phyloP scores from a whole-genome alignment of 2,888 invertebrate species.

The Trileptium ribeirensis region DNA sequence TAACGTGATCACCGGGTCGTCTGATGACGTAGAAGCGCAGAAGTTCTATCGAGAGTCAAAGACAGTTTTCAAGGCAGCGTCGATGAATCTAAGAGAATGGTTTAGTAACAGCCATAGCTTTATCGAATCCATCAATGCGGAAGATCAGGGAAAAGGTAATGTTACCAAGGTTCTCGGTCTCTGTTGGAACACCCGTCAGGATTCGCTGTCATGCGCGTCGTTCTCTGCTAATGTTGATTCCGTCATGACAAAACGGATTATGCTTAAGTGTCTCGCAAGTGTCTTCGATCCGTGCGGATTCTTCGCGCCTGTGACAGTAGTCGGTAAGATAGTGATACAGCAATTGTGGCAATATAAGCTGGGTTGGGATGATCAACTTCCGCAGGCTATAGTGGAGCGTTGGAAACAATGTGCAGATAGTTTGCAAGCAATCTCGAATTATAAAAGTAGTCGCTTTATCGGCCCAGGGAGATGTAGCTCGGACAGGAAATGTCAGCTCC shows the following conservation, averaged over 20 bases:
- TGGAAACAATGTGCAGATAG: neutral
- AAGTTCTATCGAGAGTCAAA: neutral
- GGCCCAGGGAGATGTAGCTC: neutral
- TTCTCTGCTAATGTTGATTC: neutral
- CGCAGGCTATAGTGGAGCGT: neutral
- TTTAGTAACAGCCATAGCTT: neutral
- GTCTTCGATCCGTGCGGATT: constrained; percentile 1
- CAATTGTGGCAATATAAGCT: neutral
- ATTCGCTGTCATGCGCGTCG: neutral
- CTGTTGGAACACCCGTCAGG: neutral
- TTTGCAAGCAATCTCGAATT: neutral
- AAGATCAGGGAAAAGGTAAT: neutral
- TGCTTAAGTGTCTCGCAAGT: neutral
- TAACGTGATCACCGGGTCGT: neutral
- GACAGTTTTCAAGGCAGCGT: neutral
- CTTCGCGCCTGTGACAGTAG: neutral
- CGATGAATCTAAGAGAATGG: constrained; percentile 13
- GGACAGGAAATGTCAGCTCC: neutral
- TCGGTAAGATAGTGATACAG: neutral
- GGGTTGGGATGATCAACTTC: neutral
- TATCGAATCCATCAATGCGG: neutral
- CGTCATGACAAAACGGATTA: neutral
- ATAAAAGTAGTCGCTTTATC: neutral
- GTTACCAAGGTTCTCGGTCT: neutral
- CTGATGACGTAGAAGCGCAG: neutral